Evolutionary conservation across 2,797 vertebrate genomes (phyloP).

Genomic region (Muraenolepis orangiensis): DNA sequence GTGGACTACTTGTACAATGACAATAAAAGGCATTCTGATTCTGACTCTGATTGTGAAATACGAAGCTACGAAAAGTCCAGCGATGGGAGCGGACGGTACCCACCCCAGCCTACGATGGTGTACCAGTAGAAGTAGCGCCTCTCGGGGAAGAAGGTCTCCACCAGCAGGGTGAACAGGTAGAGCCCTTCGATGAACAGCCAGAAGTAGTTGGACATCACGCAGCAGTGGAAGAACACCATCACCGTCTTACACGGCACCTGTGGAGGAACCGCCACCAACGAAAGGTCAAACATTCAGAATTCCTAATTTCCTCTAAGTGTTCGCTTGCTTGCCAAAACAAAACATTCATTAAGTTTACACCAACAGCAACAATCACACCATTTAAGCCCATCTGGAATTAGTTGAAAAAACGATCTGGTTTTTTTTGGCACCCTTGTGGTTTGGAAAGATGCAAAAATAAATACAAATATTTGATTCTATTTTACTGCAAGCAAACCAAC

Average conservation of each 20-base stretch:
- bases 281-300: too few species aligned
- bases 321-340: not conserved
- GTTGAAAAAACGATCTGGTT: not conserved
- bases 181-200: constrained; percentile 98
- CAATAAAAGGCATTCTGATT: too few species aligned
- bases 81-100: constrained; percentile 26
- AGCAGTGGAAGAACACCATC: constrained; percentile 99
- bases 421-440: not conserved
- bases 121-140: constrained; percentile 99
- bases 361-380: not conserved
- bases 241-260: constrained; percentile 94
- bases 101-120: constrained; percentile 96
- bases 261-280: constrained; percentile 3
- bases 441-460: not conserved
- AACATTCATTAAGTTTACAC: not conserved
- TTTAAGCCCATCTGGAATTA: not conserved
- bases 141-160: constrained; percentile 97
- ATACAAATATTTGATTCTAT: not conserved
- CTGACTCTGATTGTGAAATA: not conserved
- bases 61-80: not conserved
- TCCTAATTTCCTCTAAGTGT: not conserved
- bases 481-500: not conserved
- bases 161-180: constrained; percentile 94
- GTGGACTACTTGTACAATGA: too few species aligned
- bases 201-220: constrained; percentile 99